Percentiles rank a stretch among this genome's conserved stretches.
Evolutionary conservation across 2,113 vertebrate species (phyloP).

Genomic region (Ascaphus truei): DNA sequence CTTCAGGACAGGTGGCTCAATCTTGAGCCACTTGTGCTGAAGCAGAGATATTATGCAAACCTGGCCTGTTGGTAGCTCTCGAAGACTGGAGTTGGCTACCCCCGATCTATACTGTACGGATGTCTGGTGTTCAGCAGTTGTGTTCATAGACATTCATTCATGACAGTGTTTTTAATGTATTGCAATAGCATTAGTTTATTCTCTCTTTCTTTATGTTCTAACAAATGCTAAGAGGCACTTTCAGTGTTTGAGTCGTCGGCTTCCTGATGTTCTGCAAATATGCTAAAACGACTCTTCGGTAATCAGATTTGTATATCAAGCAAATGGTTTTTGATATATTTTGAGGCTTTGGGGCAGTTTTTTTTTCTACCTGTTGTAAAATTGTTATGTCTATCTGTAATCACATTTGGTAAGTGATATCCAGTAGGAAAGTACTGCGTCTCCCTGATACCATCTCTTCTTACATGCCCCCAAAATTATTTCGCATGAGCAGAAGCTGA

Average conservation of each 20-base stretch:
- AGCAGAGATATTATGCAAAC: no score
- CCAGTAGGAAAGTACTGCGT: constrained; percentile 44
- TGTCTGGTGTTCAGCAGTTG: no score
- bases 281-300: neutral
- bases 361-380: constrained; percentile 48
- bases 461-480: constrained; percentile 48
- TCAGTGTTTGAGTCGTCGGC: neutral
- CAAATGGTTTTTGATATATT: constrained; percentile 31
- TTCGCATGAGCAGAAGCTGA: constrained; percentile 52
- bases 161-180: neutral
- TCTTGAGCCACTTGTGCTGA: no score
- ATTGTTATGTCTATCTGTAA: constrained; percentile 49
- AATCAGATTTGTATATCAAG: constrained; percentile 20
- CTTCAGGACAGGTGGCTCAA: no score
- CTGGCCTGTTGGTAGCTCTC: no score
- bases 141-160: no score
- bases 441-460: constrained; percentile 57
- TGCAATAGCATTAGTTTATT: neutral
- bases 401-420: constrained; percentile 57
- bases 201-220: neutral
- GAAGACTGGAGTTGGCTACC: no score
- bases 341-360: constrained; percentile 37
- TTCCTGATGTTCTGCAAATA: constrained; percentile 37
- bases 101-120: no score
- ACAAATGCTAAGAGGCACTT: neutral